phyloP scores from a whole-genome alignment of 2,888 invertebrate species.

The Desoria tigrina region DNA sequence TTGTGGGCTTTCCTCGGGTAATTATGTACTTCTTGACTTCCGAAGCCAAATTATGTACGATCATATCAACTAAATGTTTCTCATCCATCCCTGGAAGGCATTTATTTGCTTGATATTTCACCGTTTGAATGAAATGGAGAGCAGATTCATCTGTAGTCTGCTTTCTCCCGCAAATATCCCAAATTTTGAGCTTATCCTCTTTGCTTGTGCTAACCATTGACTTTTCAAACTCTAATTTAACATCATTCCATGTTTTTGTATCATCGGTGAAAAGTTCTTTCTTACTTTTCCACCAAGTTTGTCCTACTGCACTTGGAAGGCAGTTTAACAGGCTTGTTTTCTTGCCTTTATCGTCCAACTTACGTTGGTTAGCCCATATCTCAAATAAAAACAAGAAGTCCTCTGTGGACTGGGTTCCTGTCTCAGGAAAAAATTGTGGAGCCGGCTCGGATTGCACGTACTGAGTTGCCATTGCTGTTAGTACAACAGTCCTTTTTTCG shows the following conservation, averaged over 20 bases:
- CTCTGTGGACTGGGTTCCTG: background rate
- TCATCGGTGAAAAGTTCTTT: conserved; percentile 4
- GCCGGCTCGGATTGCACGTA: background rate
- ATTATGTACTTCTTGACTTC: background rate
- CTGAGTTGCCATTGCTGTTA: too few species aligned
- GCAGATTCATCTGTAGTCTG: background rate
- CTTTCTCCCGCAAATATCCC: conserved; percentile 1
- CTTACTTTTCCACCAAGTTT: conserved; percentile 2
- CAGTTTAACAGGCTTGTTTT: too few species aligned
- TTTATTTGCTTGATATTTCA: background rate
- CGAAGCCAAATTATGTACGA: background rate
- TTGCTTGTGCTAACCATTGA: background rate
- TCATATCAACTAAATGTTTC: background rate
- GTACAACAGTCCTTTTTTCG: too few species aligned
- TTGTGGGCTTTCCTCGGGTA: background rate
- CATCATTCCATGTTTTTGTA: background rate
- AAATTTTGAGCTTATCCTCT: background rate
- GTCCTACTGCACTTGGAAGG: background rate
- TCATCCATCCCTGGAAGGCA: background rate
- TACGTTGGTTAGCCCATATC: background rate
- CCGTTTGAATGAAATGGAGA: background rate
- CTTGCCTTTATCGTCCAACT: too few species aligned
- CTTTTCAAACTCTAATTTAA: background rate
- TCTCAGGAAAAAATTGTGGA: conserved; percentile 1
- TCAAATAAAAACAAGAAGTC: conserved; percentile 9